These are phyloP conservation scores for Neolamprologus devosi DNA, from an alignment of 2,113 vertebrate genomes.

Conservation along the genomic window DNA sequence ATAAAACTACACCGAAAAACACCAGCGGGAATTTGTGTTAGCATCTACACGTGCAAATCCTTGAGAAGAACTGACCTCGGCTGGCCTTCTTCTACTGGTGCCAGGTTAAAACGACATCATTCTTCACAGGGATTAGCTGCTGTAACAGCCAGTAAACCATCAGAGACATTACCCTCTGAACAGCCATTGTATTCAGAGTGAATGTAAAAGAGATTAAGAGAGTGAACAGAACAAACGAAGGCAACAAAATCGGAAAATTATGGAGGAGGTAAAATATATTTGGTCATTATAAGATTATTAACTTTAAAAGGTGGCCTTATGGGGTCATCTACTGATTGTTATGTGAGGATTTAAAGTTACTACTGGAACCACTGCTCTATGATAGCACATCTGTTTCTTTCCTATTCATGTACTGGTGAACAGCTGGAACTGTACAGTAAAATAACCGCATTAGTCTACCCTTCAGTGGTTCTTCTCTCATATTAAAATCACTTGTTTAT, in stretches of 20 bases:
- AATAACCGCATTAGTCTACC: rapidly evolving
- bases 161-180: constrained; percentile 24
- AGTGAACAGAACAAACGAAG: neutral
- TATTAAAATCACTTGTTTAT: neutral
- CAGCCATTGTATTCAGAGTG: neutral
- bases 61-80: neutral
- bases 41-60: neutral
- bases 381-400: neutral
- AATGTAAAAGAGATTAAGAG: neutral
- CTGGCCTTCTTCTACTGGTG: neutral
- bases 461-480: neutral
- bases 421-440: neutral
- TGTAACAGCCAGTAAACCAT: neutral
- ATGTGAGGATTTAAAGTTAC: neutral
- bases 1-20: neutral
- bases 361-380: neutral
- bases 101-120: neutral
- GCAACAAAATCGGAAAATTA: neutral
- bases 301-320: neutral
- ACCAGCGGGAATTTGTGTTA: neutral
- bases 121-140: neutral
- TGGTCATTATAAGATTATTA: neutral
- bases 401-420: neutral
- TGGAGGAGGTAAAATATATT: neutral
- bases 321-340: neutral